Base-by-base conservation (phyloP, 2,797 vertebrate species). In the Trichosurus vulpecula region DNA sequence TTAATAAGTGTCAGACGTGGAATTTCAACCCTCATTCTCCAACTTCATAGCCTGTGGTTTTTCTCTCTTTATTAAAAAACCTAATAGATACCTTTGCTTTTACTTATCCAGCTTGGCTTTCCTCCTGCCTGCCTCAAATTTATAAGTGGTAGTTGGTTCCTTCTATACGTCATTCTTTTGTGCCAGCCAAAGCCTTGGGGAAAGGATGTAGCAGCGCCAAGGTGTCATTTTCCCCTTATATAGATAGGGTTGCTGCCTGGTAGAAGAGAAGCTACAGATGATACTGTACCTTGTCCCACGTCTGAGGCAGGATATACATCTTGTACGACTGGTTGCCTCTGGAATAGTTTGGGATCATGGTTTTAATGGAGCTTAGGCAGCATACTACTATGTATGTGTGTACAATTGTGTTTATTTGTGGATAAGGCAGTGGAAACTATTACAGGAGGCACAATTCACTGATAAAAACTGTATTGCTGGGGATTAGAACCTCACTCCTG, bases 221-320 rank as follows among this genome's bases (percentile, higher is more conserved):
- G 51, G n/a, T 93, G 96, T 94, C 90, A 51, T 0, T 95, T 54
- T 91, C 61, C 95, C 35, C 1, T 61, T 66, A 90, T 31, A 61
- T 30, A 56, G 57, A 52, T 47, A 87, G 95, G 41, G 9, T 47
- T 94, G 16, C 41, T 1, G 0, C 52, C 92, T 95, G 30, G 29
- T 90, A 0, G n/a, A 47, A 94, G 93, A 93, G 19, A 91, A 96
- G 54, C 0, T 51, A 0, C 94, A 92, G 93, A 57, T 47, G 51
- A 95, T 14, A 22, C 51, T 61, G 57, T 95, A 92, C 41, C 93
- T 54, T 41, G 16, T 81, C 91, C 93, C 25, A n/a, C 0, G 2
- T 92, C 55, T 97, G 96, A 92, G 57, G 29, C 14, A 22, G 2
- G 22, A 16, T 56, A 31, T 97, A 74, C 95, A 96, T 94, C 95